These are phyloP conservation scores for Adela reaumurella DNA, from an alignment of 2,888 invertebrate genomes.

Conservation along the genomic window DNA sequence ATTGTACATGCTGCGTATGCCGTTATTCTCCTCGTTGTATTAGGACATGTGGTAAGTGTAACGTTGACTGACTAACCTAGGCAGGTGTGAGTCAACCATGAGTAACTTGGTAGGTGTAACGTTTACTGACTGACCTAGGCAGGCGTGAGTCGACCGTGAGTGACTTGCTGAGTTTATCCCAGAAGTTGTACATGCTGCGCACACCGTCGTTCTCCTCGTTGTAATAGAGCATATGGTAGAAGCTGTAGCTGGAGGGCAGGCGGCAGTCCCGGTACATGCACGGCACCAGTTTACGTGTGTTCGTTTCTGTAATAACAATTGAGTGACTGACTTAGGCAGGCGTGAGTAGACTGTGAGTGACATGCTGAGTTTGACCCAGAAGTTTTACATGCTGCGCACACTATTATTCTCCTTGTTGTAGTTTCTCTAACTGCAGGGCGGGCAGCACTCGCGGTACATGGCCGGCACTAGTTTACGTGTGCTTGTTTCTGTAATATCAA, in stretches of 20 bases:
- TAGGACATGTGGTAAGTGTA: too few species aligned
- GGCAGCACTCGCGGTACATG: too few species aligned
- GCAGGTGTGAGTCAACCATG: slow-evolving; percentile 11
- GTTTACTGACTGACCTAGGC: slow-evolving; percentile 9
- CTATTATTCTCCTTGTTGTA: too few species aligned
- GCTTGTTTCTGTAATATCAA: slow-evolving; percentile 1
- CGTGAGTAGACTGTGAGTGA: too few species aligned
- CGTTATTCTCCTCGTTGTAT: too few species aligned
- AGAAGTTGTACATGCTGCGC: slow-evolving; percentile 59
- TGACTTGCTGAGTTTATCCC: slow-evolving; percentile 63
- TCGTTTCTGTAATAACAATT: slow-evolving; percentile 23
- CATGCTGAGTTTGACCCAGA: too few species aligned
- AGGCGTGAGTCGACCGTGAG: slow-evolving; percentile 19
- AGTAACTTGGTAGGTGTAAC: slow-evolving; percentile 36
- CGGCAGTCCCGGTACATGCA: slow-evolving; percentile 62
- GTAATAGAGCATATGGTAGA: slow-evolving; percentile 58
- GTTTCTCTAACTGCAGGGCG: too few species aligned
- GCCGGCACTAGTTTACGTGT: too few species aligned
- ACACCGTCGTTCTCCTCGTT: slow-evolving; percentile 50
- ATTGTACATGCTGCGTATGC: too few species aligned
- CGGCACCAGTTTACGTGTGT: slow-evolving; percentile 65
- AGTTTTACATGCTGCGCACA: too few species aligned
- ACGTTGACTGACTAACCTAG: too few species aligned
- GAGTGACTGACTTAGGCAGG: not conserved
- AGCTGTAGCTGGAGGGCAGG: slow-evolving; percentile 63